These are phyloP conservation scores for Sialia sialis DNA, from an alignment of 2,113 vertebrate species.

Conservation along the genomic window DNA sequence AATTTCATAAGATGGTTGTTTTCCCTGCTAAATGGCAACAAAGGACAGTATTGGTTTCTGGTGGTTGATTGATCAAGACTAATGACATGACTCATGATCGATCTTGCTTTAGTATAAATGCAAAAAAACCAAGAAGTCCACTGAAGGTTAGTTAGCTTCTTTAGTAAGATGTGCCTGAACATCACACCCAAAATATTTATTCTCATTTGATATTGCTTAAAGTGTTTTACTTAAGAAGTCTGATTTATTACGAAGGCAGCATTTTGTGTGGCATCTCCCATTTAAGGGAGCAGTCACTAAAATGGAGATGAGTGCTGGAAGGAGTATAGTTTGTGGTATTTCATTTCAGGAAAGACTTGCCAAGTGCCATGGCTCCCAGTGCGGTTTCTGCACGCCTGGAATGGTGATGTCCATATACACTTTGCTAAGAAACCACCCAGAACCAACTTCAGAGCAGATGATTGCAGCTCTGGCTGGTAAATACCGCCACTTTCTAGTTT, in stretches of 20 bases:
- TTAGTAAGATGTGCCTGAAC: not conserved
- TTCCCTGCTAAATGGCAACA: not conserved
- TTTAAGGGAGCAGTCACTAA: not conserved
- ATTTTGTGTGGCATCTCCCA: not conserved
- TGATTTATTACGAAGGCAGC: not conserved
- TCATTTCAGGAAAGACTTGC: conserved; percentile 81
- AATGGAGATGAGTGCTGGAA: not conserved
- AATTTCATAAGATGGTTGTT: not conserved
- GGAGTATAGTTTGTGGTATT: not conserved
- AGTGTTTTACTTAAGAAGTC: not conserved
- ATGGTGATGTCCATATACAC: conserved; percentile 88
- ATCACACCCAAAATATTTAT: not conserved
- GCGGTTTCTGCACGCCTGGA: conserved; percentile 87
- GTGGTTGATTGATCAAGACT: not conserved
- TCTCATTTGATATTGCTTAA: not conserved
- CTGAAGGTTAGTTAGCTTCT: not conserved
- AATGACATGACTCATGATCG: not conserved
- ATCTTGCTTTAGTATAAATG: not conserved
- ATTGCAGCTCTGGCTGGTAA: conserved; percentile 74
- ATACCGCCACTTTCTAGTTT: not conserved
- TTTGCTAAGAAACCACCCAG: conserved; percentile 79
- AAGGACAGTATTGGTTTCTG: not conserved
- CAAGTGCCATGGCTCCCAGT: conserved; percentile 86
- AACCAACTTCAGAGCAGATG: conserved; percentile 79
- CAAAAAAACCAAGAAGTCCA: not conserved